Evolutionary conservation across 2,113 vertebrate genomes (phyloP), one percentile per base, ranked within the genome.

Genomic region (Nothocercus nigrocapillus): DNA sequence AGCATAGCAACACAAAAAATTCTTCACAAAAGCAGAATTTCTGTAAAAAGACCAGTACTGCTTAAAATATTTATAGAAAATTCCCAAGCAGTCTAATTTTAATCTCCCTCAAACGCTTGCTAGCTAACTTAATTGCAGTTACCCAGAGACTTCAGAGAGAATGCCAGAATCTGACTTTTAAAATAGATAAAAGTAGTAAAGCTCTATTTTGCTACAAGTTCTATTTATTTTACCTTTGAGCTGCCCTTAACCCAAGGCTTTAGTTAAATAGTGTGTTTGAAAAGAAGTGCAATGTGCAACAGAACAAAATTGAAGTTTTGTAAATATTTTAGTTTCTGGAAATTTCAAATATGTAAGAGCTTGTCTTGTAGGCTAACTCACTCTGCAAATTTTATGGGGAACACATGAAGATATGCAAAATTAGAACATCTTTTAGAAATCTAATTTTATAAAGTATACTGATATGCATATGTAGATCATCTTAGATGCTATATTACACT

Each of bases 11-110:
- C 16, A 75, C 62, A 7, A 2, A 83, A 61, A 21, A 9, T 2
- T 12, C 8, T 9, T 51, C 15, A 12, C 11, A 22, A 47, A 58
- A 63, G 34, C 11, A 82, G 9, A 82, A 19, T 2, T 22, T 56
- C 5, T 22, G 1, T 16, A 9, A 18, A 15, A 18, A 28, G 2
- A 47, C 10, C 2, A 1, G 4, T 59, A 42, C 1, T 59, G 11
- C 13, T 70, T 28, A 66, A 34, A 27, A 32, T 2, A 53, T 4
- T 30, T 27, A 5, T 54, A 36, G 15, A 24, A 32, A 40, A 78
- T 27, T 0, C 3, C 19, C 70, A 27, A 84, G 20, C 22, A 81
- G 7, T 10, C 8, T 38, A 66, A 3, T 24, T 36, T n/a, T 56
- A 30, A 36, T 34, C 19, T 47, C 8, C 18, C 30, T 74, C 14